Percentiles rank a stretch among this genome's conserved stretches.
Conservation (phyloP, 1,140 invertebrate genomes). For the Ips nitidus region DNA sequence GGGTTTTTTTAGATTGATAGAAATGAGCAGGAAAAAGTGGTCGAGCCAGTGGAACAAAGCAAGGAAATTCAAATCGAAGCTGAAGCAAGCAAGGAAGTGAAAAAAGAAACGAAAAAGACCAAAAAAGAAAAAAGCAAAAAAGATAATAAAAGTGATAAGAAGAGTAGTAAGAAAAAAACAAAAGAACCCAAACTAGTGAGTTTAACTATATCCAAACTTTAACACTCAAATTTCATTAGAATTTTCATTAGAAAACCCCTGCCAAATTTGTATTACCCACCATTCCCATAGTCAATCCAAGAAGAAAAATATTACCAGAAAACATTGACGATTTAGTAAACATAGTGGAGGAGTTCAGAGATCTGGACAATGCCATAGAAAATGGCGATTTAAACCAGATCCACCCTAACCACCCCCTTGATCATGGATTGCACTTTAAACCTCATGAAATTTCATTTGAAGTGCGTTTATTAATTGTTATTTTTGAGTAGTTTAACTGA, state of each 20-base stretch:
- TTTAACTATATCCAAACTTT: neutral
- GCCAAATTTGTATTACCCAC: constrained; percentile 18
- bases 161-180: constrained; percentile 17
- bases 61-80: too few relatives aligned
- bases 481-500: too few relatives aligned
- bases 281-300: constrained; percentile 17
- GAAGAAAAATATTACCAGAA: constrained; percentile 23
- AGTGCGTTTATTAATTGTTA: too few relatives aligned
- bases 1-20: too few relatives aligned
- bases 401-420: neutral
- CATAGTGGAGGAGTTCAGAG: constrained; percentile 30
- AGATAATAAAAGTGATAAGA: constrained; percentile 7
- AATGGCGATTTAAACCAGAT: constrained; percentile 9
- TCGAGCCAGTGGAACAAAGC: too few relatives aligned
- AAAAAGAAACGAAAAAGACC: neutral
- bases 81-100: neutral
- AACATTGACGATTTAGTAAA: constrained; percentile 18
- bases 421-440: neutral
- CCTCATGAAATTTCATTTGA: constrained; percentile 1
- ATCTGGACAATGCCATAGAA: constrained; percentile 30
- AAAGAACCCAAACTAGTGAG: neutral
- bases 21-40: too few relatives aligned
- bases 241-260: neutral
- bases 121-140: neutral
- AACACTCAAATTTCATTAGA: neutral